Conservation (phyloP, 2,113 vertebrate genomes). For the Rana temporaria region DNA sequence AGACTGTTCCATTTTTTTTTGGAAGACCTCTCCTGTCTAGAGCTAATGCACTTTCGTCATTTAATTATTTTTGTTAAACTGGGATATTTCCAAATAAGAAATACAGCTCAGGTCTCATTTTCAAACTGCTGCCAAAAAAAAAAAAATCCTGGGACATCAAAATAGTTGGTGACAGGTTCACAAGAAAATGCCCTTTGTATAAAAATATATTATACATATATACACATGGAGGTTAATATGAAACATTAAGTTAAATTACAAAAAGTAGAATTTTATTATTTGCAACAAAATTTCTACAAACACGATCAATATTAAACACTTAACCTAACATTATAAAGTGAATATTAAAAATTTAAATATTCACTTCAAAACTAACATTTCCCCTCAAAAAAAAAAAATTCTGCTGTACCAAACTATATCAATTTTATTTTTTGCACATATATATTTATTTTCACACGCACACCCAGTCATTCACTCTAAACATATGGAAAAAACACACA, state of each 20-base stretch:
- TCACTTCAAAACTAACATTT: constrained; percentile 21
- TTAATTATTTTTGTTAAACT: too few relatives aligned
- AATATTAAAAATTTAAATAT: constrained; percentile 3
- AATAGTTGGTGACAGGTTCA: not conserved
- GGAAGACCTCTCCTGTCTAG: too few relatives aligned
- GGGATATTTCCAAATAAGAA: too few relatives aligned
- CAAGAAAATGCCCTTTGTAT: constrained; percentile 37
- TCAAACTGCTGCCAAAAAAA: too few relatives aligned
- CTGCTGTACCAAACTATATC: constrained; percentile 1
- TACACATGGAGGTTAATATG: constrained; percentile 15
- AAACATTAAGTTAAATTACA: constrained; percentile 54
- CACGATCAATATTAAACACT: constrained; percentile 20
- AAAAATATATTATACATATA: constrained; percentile 9
- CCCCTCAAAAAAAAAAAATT: too few relatives aligned
- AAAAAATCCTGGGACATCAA: not conserved
- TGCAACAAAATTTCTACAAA: constrained; percentile 42
- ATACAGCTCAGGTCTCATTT: too few relatives aligned
- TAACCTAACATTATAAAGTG: constrained; percentile 33
- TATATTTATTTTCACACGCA: not conserved
- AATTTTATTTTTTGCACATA: not conserved
- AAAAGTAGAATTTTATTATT: constrained; percentile 50
- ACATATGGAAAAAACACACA: not conserved
- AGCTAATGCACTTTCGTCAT: too few relatives aligned
- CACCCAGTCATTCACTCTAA: not conserved
- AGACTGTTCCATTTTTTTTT: not conserved